A percentile compares a stretch with the other conserved stretches of the same genome.
These are phyloP conservation scores for Caenorhabditis imperialis DNA, from an alignment of 2,888 invertebrate species.

Conservation along the genomic window DNA sequence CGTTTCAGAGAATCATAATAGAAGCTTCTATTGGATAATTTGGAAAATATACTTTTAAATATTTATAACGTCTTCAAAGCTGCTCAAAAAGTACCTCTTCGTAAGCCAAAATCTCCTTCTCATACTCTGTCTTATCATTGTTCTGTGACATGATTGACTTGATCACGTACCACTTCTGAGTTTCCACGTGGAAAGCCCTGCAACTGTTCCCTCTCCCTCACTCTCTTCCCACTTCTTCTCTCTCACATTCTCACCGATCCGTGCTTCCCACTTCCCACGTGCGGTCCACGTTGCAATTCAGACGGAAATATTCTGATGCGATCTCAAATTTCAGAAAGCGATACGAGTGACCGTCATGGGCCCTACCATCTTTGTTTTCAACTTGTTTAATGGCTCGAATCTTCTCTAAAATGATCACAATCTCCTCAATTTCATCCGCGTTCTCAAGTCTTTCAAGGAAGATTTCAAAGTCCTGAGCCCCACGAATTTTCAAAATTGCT, in stretches of 20 bases:
- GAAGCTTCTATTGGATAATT: too few relatives aligned
- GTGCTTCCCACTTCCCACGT: slow-evolving; percentile 42
- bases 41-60: too few relatives aligned
- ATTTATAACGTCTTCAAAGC: not conserved
- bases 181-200: slow-evolving; percentile 38
- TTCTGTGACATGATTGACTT: slow-evolving; percentile 44
- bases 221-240: not conserved
- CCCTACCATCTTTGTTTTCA: too few relatives aligned
- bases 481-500: slow-evolving; percentile 37
- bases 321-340: too few relatives aligned
- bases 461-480: slow-evolving; percentile 35
- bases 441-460: slow-evolving; percentile 21
- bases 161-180: slow-evolving; percentile 51
- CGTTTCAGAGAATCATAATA: too few relatives aligned
- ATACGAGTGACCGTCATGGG: too few relatives aligned
- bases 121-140: slow-evolving; percentile 21
- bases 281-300: slow-evolving; percentile 33
- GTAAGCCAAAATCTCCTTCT: slow-evolving; percentile 50
- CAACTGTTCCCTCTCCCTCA: not conserved
- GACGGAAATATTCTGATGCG: slow-evolving; percentile 35
- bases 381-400: too few relatives aligned
- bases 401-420: slow-evolving; percentile 30
- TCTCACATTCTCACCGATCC: slow-evolving; percentile 39
- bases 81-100: slow-evolving; percentile 27
- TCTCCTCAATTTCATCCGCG: slow-evolving; percentile 37